A percentile compares a stretch with the other conserved stretches of the same genome.
These are phyloP conservation scores for Lapara coniferarum DNA, from an alignment of 2,888 invertebrate genomes.

Conservation along the genomic window DNA sequence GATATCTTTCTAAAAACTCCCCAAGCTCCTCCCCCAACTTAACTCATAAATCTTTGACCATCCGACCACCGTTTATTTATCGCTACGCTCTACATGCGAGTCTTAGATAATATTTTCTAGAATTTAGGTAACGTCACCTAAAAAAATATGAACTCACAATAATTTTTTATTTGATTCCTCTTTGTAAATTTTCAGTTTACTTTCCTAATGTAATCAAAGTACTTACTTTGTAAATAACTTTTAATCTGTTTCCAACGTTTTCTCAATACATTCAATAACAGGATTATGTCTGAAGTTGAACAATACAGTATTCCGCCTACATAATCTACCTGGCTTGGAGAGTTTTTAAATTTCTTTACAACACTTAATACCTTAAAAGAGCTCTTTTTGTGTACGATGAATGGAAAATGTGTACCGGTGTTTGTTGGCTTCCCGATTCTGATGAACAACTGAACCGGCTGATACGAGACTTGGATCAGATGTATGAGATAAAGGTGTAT, in stretches of 20 bases:
- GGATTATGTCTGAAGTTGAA: neutral
- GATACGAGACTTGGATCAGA: slow-evolving; percentile 10
- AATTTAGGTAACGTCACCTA: too few relatives aligned
- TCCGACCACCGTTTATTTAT: too few relatives aligned
- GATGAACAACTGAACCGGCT: slow-evolving; percentile 21
- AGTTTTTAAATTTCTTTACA: slow-evolving; percentile 13
- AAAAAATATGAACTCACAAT: too few relatives aligned
- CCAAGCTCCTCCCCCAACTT: too few relatives aligned
- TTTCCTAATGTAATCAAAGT: neutral
- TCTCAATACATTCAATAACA: slow-evolving; percentile 8
- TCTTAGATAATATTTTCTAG: too few relatives aligned
- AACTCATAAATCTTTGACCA: too few relatives aligned
- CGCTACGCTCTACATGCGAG: too few relatives aligned
- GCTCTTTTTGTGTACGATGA: slow-evolving; percentile 18
- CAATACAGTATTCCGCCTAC: slow-evolving; percentile 22
- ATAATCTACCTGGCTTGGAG: slow-evolving; percentile 17
- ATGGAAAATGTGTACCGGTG: slow-evolving; percentile 19
- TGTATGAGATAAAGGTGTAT: slow-evolving; percentile 10
- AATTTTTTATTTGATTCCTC: too few relatives aligned
- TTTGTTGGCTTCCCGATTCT: slow-evolving; percentile 18
- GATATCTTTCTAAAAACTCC: too few relatives aligned
- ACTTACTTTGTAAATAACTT: neutral
- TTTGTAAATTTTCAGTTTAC: too few relatives aligned
- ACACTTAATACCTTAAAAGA: slow-evolving; percentile 18
- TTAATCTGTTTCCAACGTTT: neutral